Conservation (phyloP, 2,888 invertebrate genomes). For the Notodonta ziczac region DNA sequence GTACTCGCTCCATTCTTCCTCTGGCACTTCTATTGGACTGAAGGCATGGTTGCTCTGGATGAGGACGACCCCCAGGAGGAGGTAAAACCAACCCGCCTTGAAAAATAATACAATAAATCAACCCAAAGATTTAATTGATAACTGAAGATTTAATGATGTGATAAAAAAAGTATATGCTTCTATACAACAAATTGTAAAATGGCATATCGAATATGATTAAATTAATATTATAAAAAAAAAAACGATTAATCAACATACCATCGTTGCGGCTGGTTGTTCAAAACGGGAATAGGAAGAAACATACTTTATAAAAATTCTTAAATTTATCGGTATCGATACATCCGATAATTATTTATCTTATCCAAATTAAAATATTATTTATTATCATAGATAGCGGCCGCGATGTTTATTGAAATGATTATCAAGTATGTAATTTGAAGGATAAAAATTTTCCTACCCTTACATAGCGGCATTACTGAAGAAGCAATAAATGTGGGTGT, state of each 20-base stretch:
- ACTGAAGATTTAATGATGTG: too few species aligned
- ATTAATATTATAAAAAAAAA: neutral
- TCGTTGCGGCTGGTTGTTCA: conserved; percentile 53
- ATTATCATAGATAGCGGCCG: conserved; percentile 6
- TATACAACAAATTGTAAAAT: too few species aligned
- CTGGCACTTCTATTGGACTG: conserved; percentile 63
- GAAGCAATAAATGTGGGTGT: neutral
- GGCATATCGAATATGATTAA: too few species aligned
- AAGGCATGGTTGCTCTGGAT: conserved; percentile 55
- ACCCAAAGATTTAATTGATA: too few species aligned
- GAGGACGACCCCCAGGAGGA: conserved; percentile 57
- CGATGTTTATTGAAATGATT: neutral
- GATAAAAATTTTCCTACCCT: neutral
- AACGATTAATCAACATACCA: conserved; percentile 56
- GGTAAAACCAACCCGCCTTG: conserved; percentile 59
- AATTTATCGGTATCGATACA: conserved; percentile 44
- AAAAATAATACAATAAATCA: neutral
- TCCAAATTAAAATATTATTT: conserved; percentile 46
- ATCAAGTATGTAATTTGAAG: neutral
- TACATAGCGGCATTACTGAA: neutral
- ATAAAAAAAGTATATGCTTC: too few species aligned
- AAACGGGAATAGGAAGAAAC: conserved; percentile 40
- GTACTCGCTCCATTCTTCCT: conserved; percentile 68
- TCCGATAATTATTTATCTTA: conserved; percentile 54
- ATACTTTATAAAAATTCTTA: neutral